Percentiles rank a stretch among this genome's conserved stretches.
phyloP scores from a whole-genome alignment of 2,888 invertebrate genomes.

The Catonia carolina region DNA sequence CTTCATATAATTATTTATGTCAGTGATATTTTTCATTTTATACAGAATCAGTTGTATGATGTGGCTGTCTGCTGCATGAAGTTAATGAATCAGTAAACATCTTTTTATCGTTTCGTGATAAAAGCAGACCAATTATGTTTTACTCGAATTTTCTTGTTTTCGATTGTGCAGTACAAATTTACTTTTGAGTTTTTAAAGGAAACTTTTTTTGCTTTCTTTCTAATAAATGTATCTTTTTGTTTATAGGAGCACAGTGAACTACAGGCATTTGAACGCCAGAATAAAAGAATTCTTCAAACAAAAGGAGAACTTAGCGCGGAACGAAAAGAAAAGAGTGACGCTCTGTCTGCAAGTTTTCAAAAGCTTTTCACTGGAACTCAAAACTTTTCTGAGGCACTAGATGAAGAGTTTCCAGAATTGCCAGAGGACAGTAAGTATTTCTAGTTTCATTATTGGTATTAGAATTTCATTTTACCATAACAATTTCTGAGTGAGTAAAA shows the following conservation, averaged over 20 bases:
- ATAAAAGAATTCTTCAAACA: slow-evolving; percentile 79
- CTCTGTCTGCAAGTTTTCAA: slow-evolving; percentile 14
- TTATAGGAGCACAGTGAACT: slow-evolving; percentile 34
- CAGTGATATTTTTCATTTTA: too few species aligned
- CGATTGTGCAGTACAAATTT: too few species aligned
- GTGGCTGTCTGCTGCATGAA: too few species aligned
- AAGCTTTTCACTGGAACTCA: slow-evolving; percentile 13
- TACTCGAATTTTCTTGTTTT: too few species aligned
- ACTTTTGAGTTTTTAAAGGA: too few species aligned
- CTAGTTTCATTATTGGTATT: neutral
- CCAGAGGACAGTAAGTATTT: slow-evolving; percentile 22
- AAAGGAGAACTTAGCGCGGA: slow-evolving; percentile 90
- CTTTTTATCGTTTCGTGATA: too few species aligned
- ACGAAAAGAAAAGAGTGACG: slow-evolving; percentile 45
- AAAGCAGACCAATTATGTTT: too few species aligned
- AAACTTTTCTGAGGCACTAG: slow-evolving; percentile 22
- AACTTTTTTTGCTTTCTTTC: too few species aligned
- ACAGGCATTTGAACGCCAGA: slow-evolving; percentile 61
- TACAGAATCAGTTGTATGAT: too few species aligned
- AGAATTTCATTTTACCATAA: neutral
- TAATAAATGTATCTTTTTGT: slow-evolving; percentile 8
- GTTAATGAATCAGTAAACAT: too few species aligned
- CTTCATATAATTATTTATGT: too few species aligned
- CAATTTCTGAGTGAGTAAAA: too few species aligned
- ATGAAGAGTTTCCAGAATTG: slow-evolving; percentile 21